Evolutionary conservation across 2,113 vertebrate species (phyloP), one percentile per base, ranked within the genome.

Genomic region (Trogon melanurus): DNA sequence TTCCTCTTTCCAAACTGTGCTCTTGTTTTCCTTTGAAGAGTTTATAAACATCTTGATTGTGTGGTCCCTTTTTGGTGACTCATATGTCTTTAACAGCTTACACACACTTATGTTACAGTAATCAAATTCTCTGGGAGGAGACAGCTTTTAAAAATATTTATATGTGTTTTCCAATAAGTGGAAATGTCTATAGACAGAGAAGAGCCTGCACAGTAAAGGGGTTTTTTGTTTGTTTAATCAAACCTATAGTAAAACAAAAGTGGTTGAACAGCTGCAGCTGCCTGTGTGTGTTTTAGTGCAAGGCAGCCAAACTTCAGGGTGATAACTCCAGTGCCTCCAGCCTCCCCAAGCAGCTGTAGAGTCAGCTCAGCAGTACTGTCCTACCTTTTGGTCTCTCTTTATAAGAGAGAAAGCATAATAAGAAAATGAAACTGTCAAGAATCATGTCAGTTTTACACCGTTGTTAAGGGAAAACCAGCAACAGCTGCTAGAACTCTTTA

Each of bases 111-210:
- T 0, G 7, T 78, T 96, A 36, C 54, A 75, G 86, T 88, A 94
- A 94, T 93, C 79, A 88, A 88, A 74, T 84, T 83, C 41, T 84
- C 57, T 53, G 69, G 86, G 79, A 90, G 76, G 79, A 94, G 83
- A 65, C 86, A 89, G 80, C 50, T 71, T 89, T 93, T 58, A 85
- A 81, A 95, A 96, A 93, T 96, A 96, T 95, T 96, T 96, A 53
- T 62, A 48, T 67, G 19, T 71, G 66, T 13, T 70, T 85, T 78
- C 89, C 70, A 79, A 23, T 75, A 92, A 93, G 80, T 91, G 51
- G 41, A 94, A 90, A 93, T 47, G 67, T 88, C 32, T 83, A 45
- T 61, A 83, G 85, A 48, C 47, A 72, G 48, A 71, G 44, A 86
- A 85, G 32, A 85, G 32, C 47, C 71, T 53, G 61, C 47, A 72